Base-by-base conservation (phyloP, 23 tunicate species). In the Oikopleura dioica region DNA sequence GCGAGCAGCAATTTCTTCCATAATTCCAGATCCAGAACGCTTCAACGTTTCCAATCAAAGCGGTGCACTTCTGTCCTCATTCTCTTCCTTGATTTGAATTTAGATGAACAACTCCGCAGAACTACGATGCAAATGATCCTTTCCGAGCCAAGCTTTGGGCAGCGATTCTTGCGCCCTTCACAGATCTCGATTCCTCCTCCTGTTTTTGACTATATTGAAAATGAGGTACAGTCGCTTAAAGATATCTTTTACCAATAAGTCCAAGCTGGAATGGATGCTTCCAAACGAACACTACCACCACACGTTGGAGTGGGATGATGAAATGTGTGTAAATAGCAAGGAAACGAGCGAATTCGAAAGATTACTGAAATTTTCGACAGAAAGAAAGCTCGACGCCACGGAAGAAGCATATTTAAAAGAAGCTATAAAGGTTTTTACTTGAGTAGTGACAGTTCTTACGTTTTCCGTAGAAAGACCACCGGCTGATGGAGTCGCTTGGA, bases 11-110 rank as follows among this genome's bases (percentile, higher is more conserved):
- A 63, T 63, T 12, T 63, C 72, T 16, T 23, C 72, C 29, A 63
- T 63, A 23, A 63, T 63, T 63, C 72, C 72, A 24, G 72, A 63
- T 63, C 72, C 72, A 23, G 72, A 63, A 63, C 72, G 26, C 30
- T 63, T 63, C 33, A 63, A 63, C 16, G 26, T 23, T 28, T 63
- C 72, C 30, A 63, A 63, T 28, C 30, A 63, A 16, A 31, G 26
- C 33, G 72, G 72, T 63, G 55, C 16, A 9, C 55, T 9, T 44
- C 9, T 44, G 9, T 44, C 55, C 9, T 44, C 55, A 44, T 44
- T 44, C 21, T 44, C 16, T 44, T 9, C 21, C 55, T 44, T 9
- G 55, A 21, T 9, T 44, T 44, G 21, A 21, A 44, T 44, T 44
- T 44, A 63, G 72, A 63, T 28, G 72, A 63, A 63, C 16, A 23